Percentiles rank a stretch among this genome's conserved stretches.
Conservation (phyloP, 2,888 invertebrate genomes). For the Spilosoma lubricipeda region DNA sequence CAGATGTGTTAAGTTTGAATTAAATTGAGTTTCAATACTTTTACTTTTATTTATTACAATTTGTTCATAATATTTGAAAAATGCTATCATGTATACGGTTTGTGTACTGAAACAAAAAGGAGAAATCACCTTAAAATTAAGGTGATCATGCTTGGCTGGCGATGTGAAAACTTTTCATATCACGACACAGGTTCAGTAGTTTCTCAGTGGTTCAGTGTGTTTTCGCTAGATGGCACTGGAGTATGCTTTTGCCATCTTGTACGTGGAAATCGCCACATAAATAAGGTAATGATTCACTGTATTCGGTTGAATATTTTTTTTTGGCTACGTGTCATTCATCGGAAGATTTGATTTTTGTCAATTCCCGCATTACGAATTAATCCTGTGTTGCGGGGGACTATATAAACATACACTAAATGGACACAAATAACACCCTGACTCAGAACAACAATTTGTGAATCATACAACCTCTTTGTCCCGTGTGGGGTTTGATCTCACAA, state of each 20-base stretch:
- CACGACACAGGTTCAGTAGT: neutral
- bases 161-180: neutral
- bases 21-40: conserved; percentile 60
- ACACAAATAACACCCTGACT: too few species aligned
- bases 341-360: too few species aligned
- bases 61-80: neutral
- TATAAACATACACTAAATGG: too few species aligned
- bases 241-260: neutral
- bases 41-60: neutral
- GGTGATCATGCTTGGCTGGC: neutral
- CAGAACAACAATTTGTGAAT: too few species aligned
- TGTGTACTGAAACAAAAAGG: too few species aligned
- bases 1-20: conserved; percentile 60
- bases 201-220: neutral
- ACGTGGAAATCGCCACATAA: neutral
- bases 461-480: too few species aligned
- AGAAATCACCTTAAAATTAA: too few species aligned
- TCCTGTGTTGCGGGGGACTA: too few species aligned
- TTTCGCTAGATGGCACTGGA: neutral
- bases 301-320: too few species aligned
- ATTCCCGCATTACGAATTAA: too few species aligned
- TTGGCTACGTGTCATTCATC: too few species aligned
- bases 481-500: too few species aligned
- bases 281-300: neutral
- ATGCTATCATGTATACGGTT: neutral